phyloP scores from a whole-genome alignment of 2,888 invertebrate genomes.

The Callyntrura guangdongensis region DNA sequence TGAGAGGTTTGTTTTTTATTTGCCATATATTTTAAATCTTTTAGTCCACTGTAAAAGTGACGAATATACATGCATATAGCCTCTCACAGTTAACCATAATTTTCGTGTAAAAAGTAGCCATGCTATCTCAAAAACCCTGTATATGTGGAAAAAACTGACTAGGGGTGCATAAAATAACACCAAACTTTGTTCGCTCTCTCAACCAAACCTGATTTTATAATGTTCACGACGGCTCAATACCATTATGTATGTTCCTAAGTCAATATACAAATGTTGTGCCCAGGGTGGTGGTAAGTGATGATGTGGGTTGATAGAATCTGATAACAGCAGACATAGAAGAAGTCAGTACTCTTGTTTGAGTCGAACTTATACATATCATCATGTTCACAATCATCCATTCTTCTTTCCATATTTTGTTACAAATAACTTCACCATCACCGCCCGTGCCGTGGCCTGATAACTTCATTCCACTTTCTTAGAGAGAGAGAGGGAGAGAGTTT shows the following conservation, averaged over 20 bases:
- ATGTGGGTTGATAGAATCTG: conserved; percentile 9
- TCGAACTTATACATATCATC: background rate
- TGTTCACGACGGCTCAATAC: background rate
- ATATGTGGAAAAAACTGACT: background rate
- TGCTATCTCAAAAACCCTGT: background rate
- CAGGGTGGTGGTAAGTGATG: too few species aligned
- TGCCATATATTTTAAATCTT: too few species aligned
- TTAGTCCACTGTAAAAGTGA: too few species aligned
- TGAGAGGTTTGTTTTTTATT: too few species aligned
- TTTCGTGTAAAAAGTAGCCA: background rate
- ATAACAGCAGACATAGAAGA: background rate
- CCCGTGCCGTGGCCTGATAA: background rate
- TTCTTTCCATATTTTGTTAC: background rate
- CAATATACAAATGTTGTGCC: conserved; percentile 5
- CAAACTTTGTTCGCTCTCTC: conserved; percentile 22
- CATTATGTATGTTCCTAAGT: background rate
- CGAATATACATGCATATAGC: too few species aligned
- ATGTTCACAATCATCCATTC: background rate
- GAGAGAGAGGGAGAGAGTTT: too few species aligned
- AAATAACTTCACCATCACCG: background rate
- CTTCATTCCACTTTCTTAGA: conserved; percentile 23
- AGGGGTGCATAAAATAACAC: conserved; percentile 32
- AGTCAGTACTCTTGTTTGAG: background rate
- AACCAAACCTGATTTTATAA: background rate
- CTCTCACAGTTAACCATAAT: too few species aligned